Conservation (phyloP, 2,888 invertebrate species). For the Julus scanicus region DNA sequence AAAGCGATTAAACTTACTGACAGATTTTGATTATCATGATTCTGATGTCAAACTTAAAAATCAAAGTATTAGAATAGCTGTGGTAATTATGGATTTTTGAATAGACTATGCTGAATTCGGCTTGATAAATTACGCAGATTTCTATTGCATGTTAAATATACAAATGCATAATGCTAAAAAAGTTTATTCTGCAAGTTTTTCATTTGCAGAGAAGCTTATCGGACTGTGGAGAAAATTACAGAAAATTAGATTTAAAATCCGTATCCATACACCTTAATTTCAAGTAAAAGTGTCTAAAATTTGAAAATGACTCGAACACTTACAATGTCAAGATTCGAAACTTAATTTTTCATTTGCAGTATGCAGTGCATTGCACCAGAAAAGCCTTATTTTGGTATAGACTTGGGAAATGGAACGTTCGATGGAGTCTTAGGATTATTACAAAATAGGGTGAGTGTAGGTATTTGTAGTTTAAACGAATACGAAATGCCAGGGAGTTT, state of each 20-base stretch:
- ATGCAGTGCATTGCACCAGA: background rate
- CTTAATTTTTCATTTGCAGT: background rate
- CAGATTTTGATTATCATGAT: background rate
- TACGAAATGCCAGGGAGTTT: background rate
- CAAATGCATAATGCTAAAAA: too few relatives aligned
- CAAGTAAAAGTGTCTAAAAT: background rate
- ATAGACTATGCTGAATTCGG: too few relatives aligned
- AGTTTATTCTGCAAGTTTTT: background rate
- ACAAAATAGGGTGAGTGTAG: background rate
- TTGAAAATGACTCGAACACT: background rate
- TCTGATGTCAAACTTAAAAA: background rate
- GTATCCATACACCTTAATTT: background rate
- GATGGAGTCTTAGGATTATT: background rate
- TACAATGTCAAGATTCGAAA: background rate
- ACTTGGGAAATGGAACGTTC: background rate
- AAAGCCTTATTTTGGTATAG: background rate
- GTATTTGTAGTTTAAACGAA: too few relatives aligned
- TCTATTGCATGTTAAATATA: too few relatives aligned
- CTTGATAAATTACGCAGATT: background rate
- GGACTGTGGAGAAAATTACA: background rate
- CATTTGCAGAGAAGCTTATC: background rate
- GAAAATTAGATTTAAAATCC: too few relatives aligned
- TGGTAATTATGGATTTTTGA: background rate
- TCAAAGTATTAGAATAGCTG: background rate
- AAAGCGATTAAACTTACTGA: background rate